Conservation (phyloP, 2,113 vertebrate species). For the Brienomyrus brachyistius region DNA sequence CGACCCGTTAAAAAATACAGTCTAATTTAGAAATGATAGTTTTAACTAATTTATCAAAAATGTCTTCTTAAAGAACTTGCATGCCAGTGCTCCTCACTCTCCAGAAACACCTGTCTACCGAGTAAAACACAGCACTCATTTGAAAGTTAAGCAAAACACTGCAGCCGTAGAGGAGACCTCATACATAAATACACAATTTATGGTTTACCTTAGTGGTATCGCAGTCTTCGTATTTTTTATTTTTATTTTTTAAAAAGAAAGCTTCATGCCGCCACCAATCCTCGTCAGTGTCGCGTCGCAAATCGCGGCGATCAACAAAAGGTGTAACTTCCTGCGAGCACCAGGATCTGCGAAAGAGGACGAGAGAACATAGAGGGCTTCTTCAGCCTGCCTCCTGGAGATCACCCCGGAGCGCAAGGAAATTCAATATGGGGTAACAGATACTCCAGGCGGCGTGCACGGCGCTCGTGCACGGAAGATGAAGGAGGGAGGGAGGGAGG, state of each 20-base stretch:
- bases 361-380: neutral
- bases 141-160: neutral
- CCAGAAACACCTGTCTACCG: neutral
- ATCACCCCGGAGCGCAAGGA: constrained; percentile 13
- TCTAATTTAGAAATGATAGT: neutral
- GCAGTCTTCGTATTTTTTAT: neutral
- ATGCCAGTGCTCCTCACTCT: neutral
- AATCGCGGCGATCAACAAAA: constrained; percentile 9
- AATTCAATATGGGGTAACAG: constrained; percentile 21
- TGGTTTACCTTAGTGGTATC: neutral
- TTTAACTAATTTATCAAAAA: neutral
- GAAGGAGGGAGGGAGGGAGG: neutral
- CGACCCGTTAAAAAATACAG: neutral
- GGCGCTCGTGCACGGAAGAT: neutral
- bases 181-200: neutral
- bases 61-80: neutral
- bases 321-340: constrained; percentile 24
- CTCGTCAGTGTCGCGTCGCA: neutral
- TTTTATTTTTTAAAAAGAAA: constrained; percentile 11
- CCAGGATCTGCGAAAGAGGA: neutral
- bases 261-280: constrained; percentile 13
- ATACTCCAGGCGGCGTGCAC: constrained; percentile 12
- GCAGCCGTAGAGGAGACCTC: neutral
- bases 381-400: neutral
- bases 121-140: neutral